Conservation (phyloP, 2,113 vertebrate genomes). For the Donacobius atricapilla region DNA sequence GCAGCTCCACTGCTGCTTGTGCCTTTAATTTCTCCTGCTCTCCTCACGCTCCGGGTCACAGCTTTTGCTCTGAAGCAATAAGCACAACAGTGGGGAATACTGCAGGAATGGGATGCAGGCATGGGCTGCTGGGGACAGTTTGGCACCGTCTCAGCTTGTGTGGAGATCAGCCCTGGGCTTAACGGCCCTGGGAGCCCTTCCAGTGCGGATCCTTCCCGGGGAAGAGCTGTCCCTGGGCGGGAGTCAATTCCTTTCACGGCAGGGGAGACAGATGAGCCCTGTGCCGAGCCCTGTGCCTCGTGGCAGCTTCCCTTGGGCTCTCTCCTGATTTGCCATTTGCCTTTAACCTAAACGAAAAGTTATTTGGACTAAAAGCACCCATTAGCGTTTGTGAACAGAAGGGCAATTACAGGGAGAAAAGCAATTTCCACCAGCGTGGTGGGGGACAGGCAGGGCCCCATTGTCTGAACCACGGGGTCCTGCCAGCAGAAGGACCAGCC, state of each 20-base stretch:
- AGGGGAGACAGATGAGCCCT: neutral
- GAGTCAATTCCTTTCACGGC: neutral
- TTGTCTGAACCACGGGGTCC: neutral
- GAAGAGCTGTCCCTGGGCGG: neutral
- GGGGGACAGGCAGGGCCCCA: neutral
- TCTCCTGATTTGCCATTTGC: neutral
- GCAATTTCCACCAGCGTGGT: neutral
- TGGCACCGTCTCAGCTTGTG: fast-evolving
- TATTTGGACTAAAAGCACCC: neutral
- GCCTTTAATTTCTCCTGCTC: neutral
- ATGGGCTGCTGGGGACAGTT: neutral
- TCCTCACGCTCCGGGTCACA: fast-evolving
- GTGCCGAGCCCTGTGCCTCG: neutral
- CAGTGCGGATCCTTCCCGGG: neutral
- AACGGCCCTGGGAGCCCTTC: neutral
- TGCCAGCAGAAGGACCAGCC: neutral
- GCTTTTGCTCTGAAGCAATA: neutral
- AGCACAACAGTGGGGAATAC: fast-evolving
- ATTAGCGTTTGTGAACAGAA: neutral
- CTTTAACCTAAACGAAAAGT: neutral
- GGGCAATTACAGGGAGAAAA: neutral
- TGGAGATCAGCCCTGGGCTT: neutral
- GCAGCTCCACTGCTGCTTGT: fast-evolving
- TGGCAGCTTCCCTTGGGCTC: neutral
- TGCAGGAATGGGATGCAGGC: neutral